Percentiles rank a stretch among this genome's conserved stretches.
Conservation (phyloP, 2,888 invertebrate species). For the Platycnemis pennipes region DNA sequence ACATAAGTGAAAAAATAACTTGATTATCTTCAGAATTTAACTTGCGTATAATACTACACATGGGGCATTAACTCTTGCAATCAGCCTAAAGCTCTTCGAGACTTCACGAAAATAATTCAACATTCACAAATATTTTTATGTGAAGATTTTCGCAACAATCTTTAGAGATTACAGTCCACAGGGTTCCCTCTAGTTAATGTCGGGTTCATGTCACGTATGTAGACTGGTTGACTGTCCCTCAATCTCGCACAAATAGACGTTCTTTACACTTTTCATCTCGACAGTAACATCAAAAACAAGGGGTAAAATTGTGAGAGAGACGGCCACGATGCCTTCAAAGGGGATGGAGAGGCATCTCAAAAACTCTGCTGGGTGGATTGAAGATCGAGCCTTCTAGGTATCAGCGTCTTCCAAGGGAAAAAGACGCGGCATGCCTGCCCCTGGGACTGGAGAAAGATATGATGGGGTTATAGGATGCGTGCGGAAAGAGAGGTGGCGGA, state of each 20-base stretch:
- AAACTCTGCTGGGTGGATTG: background rate
- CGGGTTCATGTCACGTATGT: too few relatives aligned
- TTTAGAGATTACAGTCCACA: too few relatives aligned
- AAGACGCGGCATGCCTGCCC: background rate
- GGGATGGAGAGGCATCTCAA: background rate
- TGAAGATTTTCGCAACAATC: too few relatives aligned
- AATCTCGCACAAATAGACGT: background rate
- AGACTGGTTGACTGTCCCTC: too few relatives aligned
- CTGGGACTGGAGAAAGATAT: background rate
- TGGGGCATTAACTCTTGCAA: too few relatives aligned
- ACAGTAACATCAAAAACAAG: background rate
- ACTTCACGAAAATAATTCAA: too few relatives aligned
- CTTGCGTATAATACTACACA: too few relatives aligned
- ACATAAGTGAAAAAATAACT: too few relatives aligned
- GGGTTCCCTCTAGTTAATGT: too few relatives aligned
- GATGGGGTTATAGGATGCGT: background rate
- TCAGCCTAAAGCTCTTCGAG: too few relatives aligned
- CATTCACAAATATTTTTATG: too few relatives aligned
- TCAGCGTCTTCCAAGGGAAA: background rate
- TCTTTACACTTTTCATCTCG: background rate
- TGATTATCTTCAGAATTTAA: too few relatives aligned
- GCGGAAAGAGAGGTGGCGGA: background rate
- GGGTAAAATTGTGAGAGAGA: background rate
- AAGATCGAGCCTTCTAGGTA: background rate
- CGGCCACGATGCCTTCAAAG: background rate